These are phyloP conservation scores for Halcyon leucocephala DNA, from an alignment of 2,797 vertebrate genomes.

Conservation along the genomic window DNA sequence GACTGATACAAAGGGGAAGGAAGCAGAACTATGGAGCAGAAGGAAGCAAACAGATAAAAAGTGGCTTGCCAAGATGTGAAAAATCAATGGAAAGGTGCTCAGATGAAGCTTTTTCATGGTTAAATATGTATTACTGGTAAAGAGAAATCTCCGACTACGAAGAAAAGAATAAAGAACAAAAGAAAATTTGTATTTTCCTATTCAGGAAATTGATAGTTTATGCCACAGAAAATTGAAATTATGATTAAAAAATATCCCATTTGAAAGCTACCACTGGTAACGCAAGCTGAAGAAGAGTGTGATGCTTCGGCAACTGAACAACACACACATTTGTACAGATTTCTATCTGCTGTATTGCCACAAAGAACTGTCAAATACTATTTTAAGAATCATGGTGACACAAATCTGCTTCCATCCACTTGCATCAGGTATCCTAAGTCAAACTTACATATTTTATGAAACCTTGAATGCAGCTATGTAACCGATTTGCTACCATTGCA, in stretches of 20 bases:
- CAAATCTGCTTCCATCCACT: not conserved
- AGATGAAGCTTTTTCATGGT: not conserved
- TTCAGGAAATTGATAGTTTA: not conserved
- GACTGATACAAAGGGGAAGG: not conserved
- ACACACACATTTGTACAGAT: not conserved
- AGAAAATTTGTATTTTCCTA: not conserved
- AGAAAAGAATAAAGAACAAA: not conserved
- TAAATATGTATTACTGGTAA: not conserved
- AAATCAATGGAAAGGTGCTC: not conserved
- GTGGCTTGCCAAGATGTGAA: not conserved
- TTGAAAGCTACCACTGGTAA: not conserved
- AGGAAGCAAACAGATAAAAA: not conserved
- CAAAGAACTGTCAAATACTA: not conserved
- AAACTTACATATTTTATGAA: not conserved
- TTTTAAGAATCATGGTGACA: not conserved
- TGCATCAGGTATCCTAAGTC: not conserved
- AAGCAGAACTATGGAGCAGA: not conserved
- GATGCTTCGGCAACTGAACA: not conserved
- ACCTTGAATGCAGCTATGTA: not conserved
- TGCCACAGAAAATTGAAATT: not conserved
- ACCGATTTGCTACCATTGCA: not conserved
- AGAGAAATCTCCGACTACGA: not conserved
- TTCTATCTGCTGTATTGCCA: not conserved
- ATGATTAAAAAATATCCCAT: not conserved
- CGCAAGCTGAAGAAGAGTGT: not conserved